These are phyloP conservation scores for Aurelia aurita complex sp. Pacific DNA, from an alignment of 30 jellyfish, hydroid and myxozoan genomes.

Conservation along the genomic window DNA sequence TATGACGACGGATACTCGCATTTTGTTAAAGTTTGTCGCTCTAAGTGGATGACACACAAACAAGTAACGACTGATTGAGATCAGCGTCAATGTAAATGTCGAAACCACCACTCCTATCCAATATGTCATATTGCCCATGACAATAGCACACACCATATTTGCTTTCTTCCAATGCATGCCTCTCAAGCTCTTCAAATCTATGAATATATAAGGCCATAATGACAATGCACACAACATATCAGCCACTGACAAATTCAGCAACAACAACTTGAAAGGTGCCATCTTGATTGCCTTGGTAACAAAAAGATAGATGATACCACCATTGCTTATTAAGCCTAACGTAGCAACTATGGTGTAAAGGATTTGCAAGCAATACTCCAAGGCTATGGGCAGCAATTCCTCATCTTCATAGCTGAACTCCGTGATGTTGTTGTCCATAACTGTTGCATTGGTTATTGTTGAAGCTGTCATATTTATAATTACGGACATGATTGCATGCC, in stretches of 20 bases:
- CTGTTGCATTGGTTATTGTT: not conserved
- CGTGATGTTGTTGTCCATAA: not conserved
- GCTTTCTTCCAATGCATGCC: not conserved
- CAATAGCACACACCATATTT: not conserved
- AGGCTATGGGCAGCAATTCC: not conserved
- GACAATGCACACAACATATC: not conserved
- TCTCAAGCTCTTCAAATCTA: not conserved
- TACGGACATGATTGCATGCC: too few relatives aligned
- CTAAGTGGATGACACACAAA: not conserved
- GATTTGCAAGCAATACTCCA: not conserved
- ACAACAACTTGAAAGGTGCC: not conserved
- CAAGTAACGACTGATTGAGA: conserved; percentile 8
- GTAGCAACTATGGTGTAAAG: not conserved
- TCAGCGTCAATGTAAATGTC: not conserved
- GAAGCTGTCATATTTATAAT: not conserved
- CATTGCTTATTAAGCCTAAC: not conserved
- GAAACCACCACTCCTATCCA: not conserved
- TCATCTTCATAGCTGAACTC: not conserved
- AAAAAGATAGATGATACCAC: not conserved
- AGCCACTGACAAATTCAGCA: not conserved
- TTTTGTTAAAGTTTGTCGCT: not conserved
- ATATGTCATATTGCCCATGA: not conserved
- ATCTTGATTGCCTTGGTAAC: not conserved
- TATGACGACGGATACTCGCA: not conserved
- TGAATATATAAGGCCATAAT: not conserved